These are phyloP conservation scores for Octopus bimaculoides DNA, from an alignment of 1,140 invertebrate genomes.

Conservation along the genomic window DNA sequence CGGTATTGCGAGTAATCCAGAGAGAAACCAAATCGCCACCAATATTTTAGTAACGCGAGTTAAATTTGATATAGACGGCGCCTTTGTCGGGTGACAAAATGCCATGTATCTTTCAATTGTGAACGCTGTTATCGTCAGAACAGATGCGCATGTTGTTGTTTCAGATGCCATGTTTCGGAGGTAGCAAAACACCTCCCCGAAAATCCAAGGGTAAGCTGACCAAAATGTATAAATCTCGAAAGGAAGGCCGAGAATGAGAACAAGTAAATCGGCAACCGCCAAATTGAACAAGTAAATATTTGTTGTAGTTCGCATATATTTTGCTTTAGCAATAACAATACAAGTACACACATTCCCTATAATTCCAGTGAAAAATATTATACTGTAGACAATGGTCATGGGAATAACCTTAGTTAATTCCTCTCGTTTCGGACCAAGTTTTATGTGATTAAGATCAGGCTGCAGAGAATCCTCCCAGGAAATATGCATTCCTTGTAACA, in stretches of 20 bases:
- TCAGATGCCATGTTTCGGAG: constrained; percentile 79
- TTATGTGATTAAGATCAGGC: not conserved
- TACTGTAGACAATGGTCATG: constrained; percentile 43
- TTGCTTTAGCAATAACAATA: constrained; percentile 48
- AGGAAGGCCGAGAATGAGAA: constrained; percentile 75
- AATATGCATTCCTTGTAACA: not conserved
- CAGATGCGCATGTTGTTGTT: constrained; percentile 68
- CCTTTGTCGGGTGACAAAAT: constrained; percentile 50
- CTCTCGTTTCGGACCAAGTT: constrained; percentile 29
- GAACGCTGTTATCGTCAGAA: constrained; percentile 55
- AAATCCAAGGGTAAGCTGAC: constrained; percentile 81
- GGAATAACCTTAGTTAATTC: constrained; percentile 29
- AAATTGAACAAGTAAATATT: constrained; percentile 93
- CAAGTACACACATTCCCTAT: constrained; percentile 52
- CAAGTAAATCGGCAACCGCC: constrained; percentile 86
- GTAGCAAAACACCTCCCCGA: constrained; percentile 82
- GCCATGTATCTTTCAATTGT: constrained; percentile 55
- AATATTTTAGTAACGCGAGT: constrained; percentile 77
- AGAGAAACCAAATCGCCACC: constrained; percentile 73
- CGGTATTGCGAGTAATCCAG: constrained; percentile 75
- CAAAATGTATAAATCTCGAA: constrained; percentile 84
- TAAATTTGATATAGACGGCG: constrained; percentile 59
- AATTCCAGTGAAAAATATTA: constrained; percentile 47
- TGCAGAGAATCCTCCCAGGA: not conserved
- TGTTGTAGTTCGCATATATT: constrained; percentile 63